Evolutionary conservation across 2,888 invertebrate genomes (phyloP).

Genomic region (Plemyria rubiginata): DNA sequence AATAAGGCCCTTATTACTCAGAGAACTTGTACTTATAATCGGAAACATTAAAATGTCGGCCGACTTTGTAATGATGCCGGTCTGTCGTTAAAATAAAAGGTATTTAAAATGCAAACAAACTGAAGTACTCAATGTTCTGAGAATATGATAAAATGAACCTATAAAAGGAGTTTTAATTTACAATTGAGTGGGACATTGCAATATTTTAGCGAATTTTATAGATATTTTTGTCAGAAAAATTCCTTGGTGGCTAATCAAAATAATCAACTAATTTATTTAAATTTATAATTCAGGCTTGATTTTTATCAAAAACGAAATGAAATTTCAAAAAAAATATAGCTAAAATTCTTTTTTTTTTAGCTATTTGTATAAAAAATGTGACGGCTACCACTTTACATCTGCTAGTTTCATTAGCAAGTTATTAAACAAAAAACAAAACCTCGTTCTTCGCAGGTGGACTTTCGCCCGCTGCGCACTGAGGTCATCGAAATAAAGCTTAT

Average conservation of each 20-base stretch:
- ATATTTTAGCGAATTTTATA: conserved; percentile 1
- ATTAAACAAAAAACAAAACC: no score
- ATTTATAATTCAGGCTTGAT: no score
- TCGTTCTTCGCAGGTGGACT: no score
- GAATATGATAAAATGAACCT: conserved; percentile 20
- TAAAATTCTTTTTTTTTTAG: no score
- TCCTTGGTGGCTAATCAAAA: neutral
- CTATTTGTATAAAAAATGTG: no score
- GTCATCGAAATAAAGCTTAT: neutral
- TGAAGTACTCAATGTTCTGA: conserved; percentile 11
- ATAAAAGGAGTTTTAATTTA: neutral
- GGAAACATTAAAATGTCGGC: conserved; percentile 41
- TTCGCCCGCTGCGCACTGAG: no score
- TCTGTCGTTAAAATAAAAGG: conserved; percentile 31
- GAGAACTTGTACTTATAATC: conserved; percentile 33
- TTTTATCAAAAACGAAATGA: no score
- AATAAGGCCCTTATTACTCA: conserved; percentile 1
- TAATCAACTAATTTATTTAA: no score
- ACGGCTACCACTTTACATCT: no score
- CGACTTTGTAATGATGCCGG: conserved; percentile 35
- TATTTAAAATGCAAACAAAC: conserved; percentile 24
- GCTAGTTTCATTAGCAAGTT: no score
- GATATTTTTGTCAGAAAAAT: neutral
- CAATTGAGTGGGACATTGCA: neutral
- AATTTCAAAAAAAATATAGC: no score